Evolutionary conservation across 1,140 invertebrate genomes (phyloP).

Genomic region (Laupala kohalensis): DNA sequence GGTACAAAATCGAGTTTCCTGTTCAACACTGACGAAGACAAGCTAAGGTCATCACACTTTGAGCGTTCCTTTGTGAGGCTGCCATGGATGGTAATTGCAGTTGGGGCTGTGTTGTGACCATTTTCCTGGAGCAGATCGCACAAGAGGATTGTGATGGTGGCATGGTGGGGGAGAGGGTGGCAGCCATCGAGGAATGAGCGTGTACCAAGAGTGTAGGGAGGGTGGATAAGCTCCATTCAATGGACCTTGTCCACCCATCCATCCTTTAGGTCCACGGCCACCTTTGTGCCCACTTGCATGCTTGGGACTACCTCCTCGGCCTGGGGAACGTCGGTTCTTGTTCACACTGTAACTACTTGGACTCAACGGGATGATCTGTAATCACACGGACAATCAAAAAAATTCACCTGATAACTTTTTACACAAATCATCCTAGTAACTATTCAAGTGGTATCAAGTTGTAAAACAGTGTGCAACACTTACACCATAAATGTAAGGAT

Average conservation of each 20-base stretch:
- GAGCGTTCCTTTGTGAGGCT: constrained; percentile 12
- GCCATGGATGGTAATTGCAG: constrained; percentile 1
- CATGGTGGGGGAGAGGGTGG: constrained; percentile 17
- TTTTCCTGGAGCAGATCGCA: not conserved
- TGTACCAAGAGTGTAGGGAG: constrained; percentile 16
- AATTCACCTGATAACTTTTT: no score
- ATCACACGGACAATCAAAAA: no score
- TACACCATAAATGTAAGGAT: no score
- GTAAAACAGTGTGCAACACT: no score
- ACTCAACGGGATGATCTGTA: constrained; percentile 8
- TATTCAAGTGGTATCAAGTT: no score
- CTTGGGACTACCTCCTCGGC: not conserved
- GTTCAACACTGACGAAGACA: not conserved
- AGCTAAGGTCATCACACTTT: constrained; percentile 10
- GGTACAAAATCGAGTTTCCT: not conserved
- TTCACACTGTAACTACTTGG: constrained; percentile 10
- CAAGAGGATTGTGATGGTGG: constrained; percentile 14
- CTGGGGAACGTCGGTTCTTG: not conserved
- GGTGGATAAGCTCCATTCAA: not conserved
- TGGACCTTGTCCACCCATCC: constrained; percentile 2
- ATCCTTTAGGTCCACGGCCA: not conserved
- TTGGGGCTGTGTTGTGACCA: not conserved
- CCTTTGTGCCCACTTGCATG: constrained; percentile 8
- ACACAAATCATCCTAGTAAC: no score
- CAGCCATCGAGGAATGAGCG: constrained; percentile 18